Percentiles rank a stretch among this genome's conserved stretches.
Evolutionary conservation across 2,888 invertebrate species (phyloP).

Genomic region (Ceraclea dissimilis): DNA sequence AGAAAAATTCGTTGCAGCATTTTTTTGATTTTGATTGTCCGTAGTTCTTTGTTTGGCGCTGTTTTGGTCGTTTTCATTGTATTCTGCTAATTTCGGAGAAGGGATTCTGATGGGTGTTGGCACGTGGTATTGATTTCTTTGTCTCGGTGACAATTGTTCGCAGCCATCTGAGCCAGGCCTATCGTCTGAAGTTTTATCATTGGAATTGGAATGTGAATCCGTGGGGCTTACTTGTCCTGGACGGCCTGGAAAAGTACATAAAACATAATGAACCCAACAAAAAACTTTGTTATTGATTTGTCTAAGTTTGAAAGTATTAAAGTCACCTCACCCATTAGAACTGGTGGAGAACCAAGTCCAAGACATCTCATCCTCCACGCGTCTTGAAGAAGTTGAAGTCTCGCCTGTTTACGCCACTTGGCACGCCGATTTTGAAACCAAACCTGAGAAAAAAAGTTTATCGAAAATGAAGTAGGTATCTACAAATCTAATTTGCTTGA

Average conservation of each 20-base stretch:
- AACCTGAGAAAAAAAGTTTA: conserved; percentile 47
- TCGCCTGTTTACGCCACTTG: conserved; percentile 80
- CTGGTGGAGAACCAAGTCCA: conserved; percentile 57
- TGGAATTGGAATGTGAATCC: conserved; percentile 40
- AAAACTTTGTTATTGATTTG: too few species aligned
- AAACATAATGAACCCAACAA: too few species aligned
- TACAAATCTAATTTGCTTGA: too few species aligned
- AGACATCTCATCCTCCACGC: conserved; percentile 86
- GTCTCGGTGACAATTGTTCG: conserved; percentile 31
- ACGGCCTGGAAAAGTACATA: conserved; percentile 40
- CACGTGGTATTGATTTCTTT: conserved; percentile 17
- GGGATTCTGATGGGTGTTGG: conserved; percentile 3
- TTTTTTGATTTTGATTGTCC: conserved; percentile 31
- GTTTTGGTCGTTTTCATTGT: conserved; percentile 9
- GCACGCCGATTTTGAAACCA: conserved; percentile 90
- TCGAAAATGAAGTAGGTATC: too few species aligned
- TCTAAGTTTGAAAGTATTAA: too few species aligned
- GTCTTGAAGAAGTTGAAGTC: conserved; percentile 73
- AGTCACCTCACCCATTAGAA: conserved; percentile 52
- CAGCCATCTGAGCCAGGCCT: conserved; percentile 33
- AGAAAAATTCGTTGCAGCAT: conserved; percentile 26
- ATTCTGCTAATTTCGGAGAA: conserved; percentile 10
- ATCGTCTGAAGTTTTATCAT: conserved; percentile 41
- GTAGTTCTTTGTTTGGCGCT: conserved; percentile 1
- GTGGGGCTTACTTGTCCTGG: conserved; percentile 43